Evolutionary conservation across 2,797 vertebrate genomes (phyloP), one percentile per base, ranked within the genome.

Genomic region (Danio jaintianensis): DNA sequence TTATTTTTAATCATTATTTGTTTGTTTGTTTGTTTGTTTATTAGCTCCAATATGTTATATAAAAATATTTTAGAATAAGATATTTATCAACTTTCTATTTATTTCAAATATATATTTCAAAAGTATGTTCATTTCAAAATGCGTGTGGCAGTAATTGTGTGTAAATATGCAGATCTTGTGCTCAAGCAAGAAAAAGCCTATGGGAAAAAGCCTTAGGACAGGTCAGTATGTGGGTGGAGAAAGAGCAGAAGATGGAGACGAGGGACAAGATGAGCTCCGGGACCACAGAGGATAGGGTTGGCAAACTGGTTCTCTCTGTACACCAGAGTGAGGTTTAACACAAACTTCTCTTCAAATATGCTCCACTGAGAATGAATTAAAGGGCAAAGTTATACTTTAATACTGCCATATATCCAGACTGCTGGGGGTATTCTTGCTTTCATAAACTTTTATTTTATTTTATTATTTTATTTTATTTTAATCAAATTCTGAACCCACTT

Each of bases 381-480:
- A 82, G 82, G 62, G 77, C 68, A 87, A 73, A 78, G 81, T 82
- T 85, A 75, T 84, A 47, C 53, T 74, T 72, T 79, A 80, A 85
- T 61, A 82, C 76, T 48, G 58, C 75, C 56, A 29, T 29, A 70
- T 64, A 75, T 73, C 81, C 67, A 66, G 59, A 75, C 63, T 63
- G 40, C 80, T 5, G 36, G 7, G 59, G 38, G 50, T 62, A 20
- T 40, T 48, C 47, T 55, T 20, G 47, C 71, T 73, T n/a, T 55
- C 67, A 47, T 53, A 52, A 52, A 22, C 18, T 22, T 48, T 56
- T 38, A 18, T 7, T 20, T 50, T 47, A 18, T 64, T 52, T 53
- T 18, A 50, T 22, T 42, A 12, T 59, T 22, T 38, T 10, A 36
- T 15, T 56, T 43, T 1, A 22, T 36, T 50, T 10, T 45, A 56